These are phyloP conservation scores for Ceyx cyanopectus DNA, from an alignment of 2,113 vertebrate genomes.

Conservation along the genomic window DNA sequence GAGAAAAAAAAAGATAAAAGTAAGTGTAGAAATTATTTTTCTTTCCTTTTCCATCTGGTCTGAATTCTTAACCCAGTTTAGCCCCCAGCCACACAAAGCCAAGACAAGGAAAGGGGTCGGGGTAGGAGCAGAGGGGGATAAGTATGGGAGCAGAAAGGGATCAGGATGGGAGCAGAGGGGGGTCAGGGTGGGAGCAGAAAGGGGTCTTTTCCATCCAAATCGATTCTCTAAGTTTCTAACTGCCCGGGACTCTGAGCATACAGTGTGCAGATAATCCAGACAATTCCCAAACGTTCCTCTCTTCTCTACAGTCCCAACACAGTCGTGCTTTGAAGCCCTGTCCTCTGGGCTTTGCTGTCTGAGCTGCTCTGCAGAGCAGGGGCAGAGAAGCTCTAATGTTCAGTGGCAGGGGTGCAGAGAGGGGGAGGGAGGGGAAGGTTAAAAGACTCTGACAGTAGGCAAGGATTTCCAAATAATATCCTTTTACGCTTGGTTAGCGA, in stretches of 20 bases:
- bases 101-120: background rate
- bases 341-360: background rate
- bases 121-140: no score
- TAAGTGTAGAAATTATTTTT: background rate
- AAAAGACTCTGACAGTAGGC: background rate
- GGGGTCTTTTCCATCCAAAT: background rate
- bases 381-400: background rate
- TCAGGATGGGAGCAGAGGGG: background rate
- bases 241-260: background rate
- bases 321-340: background rate
- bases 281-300: background rate
- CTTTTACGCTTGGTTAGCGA: background rate
- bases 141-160: background rate
- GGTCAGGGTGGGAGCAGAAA: background rate
- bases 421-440: background rate
- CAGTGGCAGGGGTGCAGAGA: background rate
- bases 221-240: rapidly evolving
- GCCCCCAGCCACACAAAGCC: background rate
- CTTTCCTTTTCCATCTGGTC: background rate
- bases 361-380: background rate
- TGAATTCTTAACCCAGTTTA: background rate
- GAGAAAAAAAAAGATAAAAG: background rate
- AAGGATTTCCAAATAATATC: slow-evolving; percentile 24
- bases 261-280: rapidly evolving
- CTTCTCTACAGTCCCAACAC: no score